Evolutionary conservation across 2,888 invertebrate genomes (phyloP), one percentile per base, ranked within the genome.

Genomic region (Rapana venosa): DNA sequence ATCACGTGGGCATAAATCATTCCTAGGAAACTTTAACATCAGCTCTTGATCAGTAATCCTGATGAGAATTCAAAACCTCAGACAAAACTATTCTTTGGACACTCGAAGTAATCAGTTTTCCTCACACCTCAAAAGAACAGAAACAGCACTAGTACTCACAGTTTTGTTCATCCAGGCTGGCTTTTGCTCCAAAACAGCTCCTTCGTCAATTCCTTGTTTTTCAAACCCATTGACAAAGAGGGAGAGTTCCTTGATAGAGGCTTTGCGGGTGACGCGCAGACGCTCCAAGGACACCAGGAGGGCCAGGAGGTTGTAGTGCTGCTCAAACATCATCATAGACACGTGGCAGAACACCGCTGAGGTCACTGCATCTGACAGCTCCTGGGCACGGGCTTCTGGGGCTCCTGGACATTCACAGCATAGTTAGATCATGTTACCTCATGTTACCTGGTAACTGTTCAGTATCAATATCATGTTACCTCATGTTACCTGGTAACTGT

Each of bases 181-280:
- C 90, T 95, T 95, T 79, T 94, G 92, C 58, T 94, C 94, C 91
- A 94, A 90, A n/a, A 94, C 88, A n/a, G 93, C 90, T 0, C 91
- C 88, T 87, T 94, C 94, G 85, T 94, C 94, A 13, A 95, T 87
- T 0, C 94, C 94, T 26, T 93, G 93, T 79, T 94, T 94, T 87
- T 95, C 94, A 90, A 95, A 94, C 32, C 95, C 96, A 91, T 95
- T 95, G 56, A 96, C 93, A 92, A 95, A 96, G 70, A 96, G 91
- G 66, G 94, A 94, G 22, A 95, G 92, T 89, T 96, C 96, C 91
- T 95, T 94, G 84, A 91, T 92, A 58, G 94, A 94, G 26, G 95
- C 94, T 84, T 95, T 93, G 81, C 93, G 92, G n/a, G 91, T 90
- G 88, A 94, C 92, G 61, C 94, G 91, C 91, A 96, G 92, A 47